Evolutionary conservation across 2,113 vertebrate species (phyloP).

Genomic region (Collichthys lucidus): DNA sequence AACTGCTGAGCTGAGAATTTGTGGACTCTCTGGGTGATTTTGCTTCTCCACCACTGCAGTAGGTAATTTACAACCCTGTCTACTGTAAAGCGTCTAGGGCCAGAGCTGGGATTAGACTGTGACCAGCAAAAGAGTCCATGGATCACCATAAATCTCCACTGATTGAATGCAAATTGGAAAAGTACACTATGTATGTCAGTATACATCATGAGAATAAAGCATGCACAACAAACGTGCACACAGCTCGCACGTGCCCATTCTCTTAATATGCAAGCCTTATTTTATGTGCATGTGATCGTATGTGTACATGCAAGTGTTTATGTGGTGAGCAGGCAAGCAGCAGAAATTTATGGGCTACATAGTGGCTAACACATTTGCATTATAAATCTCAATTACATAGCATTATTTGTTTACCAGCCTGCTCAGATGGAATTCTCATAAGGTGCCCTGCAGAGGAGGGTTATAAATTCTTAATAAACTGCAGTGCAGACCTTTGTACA

Average conservation of each 20-base stretch:
- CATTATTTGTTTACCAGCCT: conserved; percentile 79
- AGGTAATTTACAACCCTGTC: conserved; percentile 80
- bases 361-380: conserved; percentile 77
- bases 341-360: conserved; percentile 71
- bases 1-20: conserved; percentile 77
- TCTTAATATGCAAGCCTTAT: conserved; percentile 64
- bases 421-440: conserved; percentile 70
- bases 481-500: conserved; percentile 84
- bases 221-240: conserved; percentile 26
- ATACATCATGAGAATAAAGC: conserved; percentile 79
- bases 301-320: conserved; percentile 41
- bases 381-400: conserved; percentile 83
- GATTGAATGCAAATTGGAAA: conserved; percentile 85
- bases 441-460: conserved; percentile 73
- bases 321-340: conserved; percentile 29
- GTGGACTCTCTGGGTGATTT: conserved; percentile 61
- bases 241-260: conserved; percentile 33
- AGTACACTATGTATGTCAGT: conserved; percentile 74
- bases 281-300: conserved; percentile 57
- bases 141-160: conserved; percentile 80
- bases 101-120: conserved; percentile 75
- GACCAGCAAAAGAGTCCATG: conserved; percentile 73
- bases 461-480: conserved; percentile 87
- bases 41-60: conserved; percentile 60
- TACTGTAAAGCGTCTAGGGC: conserved; percentile 72